Evolutionary conservation across 1,140 invertebrate genomes (phyloP), one percentile per base, ranked within the genome.

Genomic region (Leptinotarsa texana): DNA sequence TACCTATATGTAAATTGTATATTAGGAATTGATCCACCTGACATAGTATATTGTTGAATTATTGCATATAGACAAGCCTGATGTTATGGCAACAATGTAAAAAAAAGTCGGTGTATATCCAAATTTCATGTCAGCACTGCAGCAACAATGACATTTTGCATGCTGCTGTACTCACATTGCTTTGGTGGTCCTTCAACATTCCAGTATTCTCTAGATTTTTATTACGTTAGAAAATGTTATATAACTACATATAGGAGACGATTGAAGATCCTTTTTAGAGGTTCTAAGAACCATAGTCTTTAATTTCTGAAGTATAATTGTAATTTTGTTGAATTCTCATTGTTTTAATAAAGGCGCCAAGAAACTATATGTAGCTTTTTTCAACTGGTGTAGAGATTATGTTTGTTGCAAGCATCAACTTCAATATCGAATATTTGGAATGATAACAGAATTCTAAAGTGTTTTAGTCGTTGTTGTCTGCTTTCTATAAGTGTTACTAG

Each of bases 11-110:
- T 57, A 57, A 57, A 57, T 57, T 57, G 51, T 57, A 57, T 57
- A 57, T 57, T 57, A 57, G 51, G 51, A 57, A 57, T 57, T 57
- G 51, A 57, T 57, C 51, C 51, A 57, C 51, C 33, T 42, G 33
- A 57, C 15, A 57, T 57, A 57, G 51, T 57, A 57, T 57, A 57
- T 57, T 57, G 51, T 57, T 57, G 2, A 57, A n/a, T 57, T 57
- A 57, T 57, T 57, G 51, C 51, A n/a, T 57, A 57, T 57, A 57
- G 51, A 57, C 51, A 57, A n/a, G 51, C 51, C 51, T 57, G n/a
- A 57, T 57, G 51, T 57, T 57, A 57, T 57, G 13, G 13, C 15
- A 57, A 57, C 51, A 17, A 57, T 57, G 51, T 57, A 57, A 57
- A 57, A 57, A 57, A 42, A 57, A 57, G 51, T 57, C 3, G n/a